Evolutionary conservation across 2,888 invertebrate genomes (phyloP).

Genomic region (Agrotis exclamationis): DNA sequence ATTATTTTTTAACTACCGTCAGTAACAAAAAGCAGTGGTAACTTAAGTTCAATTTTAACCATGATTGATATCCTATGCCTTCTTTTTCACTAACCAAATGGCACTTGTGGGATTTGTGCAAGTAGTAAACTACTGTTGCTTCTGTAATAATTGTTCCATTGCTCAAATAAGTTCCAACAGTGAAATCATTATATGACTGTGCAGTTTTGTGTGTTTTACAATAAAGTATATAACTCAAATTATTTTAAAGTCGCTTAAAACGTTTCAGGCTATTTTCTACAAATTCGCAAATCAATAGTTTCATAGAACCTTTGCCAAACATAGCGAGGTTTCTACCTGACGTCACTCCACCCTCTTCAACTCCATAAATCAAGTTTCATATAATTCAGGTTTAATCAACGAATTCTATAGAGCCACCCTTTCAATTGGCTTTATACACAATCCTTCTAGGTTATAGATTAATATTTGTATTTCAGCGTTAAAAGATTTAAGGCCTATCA

Average conservation of each 20-base stretch:
- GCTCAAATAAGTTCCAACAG: background rate
- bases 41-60: slow-evolving; percentile 17
- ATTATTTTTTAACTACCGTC: slow-evolving; percentile 23
- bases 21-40: slow-evolving; percentile 7
- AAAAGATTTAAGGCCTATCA: slow-evolving; percentile 31
- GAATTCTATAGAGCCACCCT: slow-evolving; percentile 38
- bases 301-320: background rate
- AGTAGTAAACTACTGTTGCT: background rate
- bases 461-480: slow-evolving; percentile 36
- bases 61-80: slow-evolving; percentile 15
- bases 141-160: no score
- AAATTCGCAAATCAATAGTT: background rate
- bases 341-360: slow-evolving; percentile 10
- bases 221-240: slow-evolving; percentile 3
- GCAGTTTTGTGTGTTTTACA: background rate
- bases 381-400: slow-evolving; percentile 40
- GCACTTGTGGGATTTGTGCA: background rate
- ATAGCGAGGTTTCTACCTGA: slow-evolving; percentile 3
- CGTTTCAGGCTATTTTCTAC: background rate
- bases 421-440: slow-evolving; percentile 29
- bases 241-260: background rate
- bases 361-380: slow-evolving; percentile 43
- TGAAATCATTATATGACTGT: background rate
- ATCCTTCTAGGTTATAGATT: slow-evolving; percentile 20
- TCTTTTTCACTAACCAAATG: background rate